Percentiles rank a stretch among this genome's conserved stretches.
Evolutionary conservation across 2,797 vertebrate genomes (phyloP).

Genomic region (Perdix hodgsoniae): DNA sequence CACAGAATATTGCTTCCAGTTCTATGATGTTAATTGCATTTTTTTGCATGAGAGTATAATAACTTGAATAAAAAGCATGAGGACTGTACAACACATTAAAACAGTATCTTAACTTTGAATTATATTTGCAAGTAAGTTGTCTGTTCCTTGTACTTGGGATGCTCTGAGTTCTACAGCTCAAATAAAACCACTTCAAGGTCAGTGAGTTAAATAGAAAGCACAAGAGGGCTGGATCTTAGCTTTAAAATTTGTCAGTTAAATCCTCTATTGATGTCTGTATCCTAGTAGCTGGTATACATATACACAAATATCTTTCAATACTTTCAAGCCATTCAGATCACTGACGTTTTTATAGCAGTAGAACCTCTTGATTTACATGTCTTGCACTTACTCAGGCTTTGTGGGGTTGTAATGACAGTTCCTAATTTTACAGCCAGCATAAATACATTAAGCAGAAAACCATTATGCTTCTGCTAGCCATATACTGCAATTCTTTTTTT

Average conservation of each 20-base stretch:
- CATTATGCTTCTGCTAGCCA: conserved; percentile 37
- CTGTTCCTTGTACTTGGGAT: not conserved
- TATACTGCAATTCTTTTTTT: conserved; percentile 15
- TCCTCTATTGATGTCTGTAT: not conserved
- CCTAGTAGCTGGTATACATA: not conserved
- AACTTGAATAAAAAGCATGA: conserved; percentile 63
- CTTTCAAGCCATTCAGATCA: conserved; percentile 50
- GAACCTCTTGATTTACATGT: conserved; percentile 62
- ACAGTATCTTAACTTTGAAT: conserved; percentile 23
- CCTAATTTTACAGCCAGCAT: conserved; percentile 74
- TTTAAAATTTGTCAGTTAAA: conserved; percentile 42
- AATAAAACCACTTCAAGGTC: conserved; percentile 26
- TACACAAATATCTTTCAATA: conserved; percentile 30
- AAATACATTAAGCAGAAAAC: conserved; percentile 67
- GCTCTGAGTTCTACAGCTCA: not conserved
- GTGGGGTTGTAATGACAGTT: conserved; percentile 57
- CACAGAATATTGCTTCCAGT: conserved; percentile 69
- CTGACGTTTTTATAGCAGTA: conserved; percentile 60
- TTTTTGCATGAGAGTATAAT: conserved; percentile 51
- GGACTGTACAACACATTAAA: not conserved
- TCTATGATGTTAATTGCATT: conserved; percentile 58
- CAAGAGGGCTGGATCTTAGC: not conserved
- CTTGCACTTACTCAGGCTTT: conserved; percentile 67
- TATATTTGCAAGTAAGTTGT: conserved; percentile 21
- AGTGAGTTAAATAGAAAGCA: not conserved